These are phyloP conservation scores for Nibea albiflora DNA, from an alignment of 2,113 vertebrate genomes.

Conservation along the genomic window DNA sequence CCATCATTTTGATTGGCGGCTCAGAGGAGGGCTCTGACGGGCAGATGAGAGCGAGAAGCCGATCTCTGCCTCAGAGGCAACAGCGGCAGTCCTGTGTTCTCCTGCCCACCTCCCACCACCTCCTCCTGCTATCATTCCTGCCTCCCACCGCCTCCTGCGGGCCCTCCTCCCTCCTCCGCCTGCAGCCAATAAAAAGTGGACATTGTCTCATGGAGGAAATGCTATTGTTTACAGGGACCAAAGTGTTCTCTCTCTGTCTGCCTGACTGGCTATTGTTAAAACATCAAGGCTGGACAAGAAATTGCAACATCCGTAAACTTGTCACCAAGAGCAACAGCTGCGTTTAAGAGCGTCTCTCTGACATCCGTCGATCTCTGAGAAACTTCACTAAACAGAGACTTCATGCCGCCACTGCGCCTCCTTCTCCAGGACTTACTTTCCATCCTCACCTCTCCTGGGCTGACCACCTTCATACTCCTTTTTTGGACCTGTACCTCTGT, in stretches of 20 bases:
- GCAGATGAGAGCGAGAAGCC: conserved; percentile 79
- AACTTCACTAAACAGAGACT: conserved; percentile 31
- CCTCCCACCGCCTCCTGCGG: conserved; percentile 60
- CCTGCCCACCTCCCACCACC: conserved; percentile 72
- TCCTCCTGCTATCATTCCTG: conserved; percentile 64
- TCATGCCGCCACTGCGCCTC: not conserved
- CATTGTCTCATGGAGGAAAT: conserved; percentile 38
- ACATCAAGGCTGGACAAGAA: conserved; percentile 19
- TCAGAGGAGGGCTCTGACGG: conserved; percentile 78
- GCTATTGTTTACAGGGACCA: conserved; percentile 31
- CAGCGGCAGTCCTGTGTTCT: conserved; percentile 79
- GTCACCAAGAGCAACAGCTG: conserved; percentile 28
- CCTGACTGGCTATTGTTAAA: conserved; percentile 34
- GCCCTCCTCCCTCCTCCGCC: conserved; percentile 44
- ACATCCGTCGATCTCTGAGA: conserved; percentile 14
- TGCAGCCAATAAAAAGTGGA: conserved; percentile 62
- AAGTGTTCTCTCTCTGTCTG: not conserved
- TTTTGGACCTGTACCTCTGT: conserved; percentile 26
- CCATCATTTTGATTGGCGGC: conserved; percentile 77
- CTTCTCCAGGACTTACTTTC: not conserved
- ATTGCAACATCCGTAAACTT: conserved; percentile 12
- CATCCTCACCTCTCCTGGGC: conserved; percentile 8
- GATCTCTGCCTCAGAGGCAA: conserved; percentile 81
- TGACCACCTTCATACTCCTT: conserved; percentile 57
- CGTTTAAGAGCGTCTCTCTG: conserved; percentile 7